Base-by-base conservation (phyloP, 1,140 invertebrate species). In the Drosophila ananassae region DNA sequence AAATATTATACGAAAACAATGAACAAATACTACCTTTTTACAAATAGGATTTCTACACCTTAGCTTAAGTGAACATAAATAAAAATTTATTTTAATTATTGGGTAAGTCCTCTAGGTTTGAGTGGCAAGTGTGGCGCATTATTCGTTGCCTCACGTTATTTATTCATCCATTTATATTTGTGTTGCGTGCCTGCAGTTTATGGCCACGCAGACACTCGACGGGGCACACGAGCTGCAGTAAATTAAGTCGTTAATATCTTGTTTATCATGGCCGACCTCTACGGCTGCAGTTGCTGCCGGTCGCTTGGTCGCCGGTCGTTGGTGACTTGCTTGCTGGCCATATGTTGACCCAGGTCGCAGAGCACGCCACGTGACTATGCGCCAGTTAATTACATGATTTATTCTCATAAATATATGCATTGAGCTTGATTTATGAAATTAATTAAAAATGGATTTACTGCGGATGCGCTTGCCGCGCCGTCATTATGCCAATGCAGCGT, bases 201-300 rank as follows among this genome's bases (percentile, higher is more conserved):
- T 79, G 83, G 46, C 76, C 75, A 66, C 24, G 55, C 56, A 68
- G 58, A 68, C 61, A 66, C 63, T 57, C 51, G 53, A 30, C 46
- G 58, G 41, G 75, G 62, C 58, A 72, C 55, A 77, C 61, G 54
- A 51, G 56, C 56, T 79, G 79, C 83, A 89, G 79, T 85, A 89
- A 89, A 89, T 89, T 89, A 89, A 89, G 83, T 89, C 83, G 79
- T 89, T 89, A 89, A 89, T 89, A 83, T 89, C 72, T 89, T 89
- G 83, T 89, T 89, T 89, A 89, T 89, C 79, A 79, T 77, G 83
- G 67, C 69, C 82, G 44, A 64, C 34, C 46, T 48, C 60, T 48
- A 57, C 46, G 34, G 67, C 28, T 53, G 64, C 48, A 39, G 48
- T 28, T n/a, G 52, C 51, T 53, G 44, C 44, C 21, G 44, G 7